Evolutionary conservation across 2,113 vertebrate genomes (phyloP).

Genomic region (Laterallus jamaicensis): DNA sequence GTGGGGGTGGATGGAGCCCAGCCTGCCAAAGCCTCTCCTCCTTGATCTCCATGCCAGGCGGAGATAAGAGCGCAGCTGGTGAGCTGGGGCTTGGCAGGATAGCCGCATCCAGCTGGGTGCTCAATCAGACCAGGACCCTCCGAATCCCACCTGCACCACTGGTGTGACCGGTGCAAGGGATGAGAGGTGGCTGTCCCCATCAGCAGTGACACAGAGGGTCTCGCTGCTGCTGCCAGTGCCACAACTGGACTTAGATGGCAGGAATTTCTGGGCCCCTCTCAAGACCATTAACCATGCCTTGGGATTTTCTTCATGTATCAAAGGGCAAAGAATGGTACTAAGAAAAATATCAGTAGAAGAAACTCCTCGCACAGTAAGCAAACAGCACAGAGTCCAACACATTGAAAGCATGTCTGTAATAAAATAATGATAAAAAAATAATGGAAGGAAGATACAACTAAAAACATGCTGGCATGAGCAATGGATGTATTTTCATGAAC

Average conservation of each 20-base stretch:
- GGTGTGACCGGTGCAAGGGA: rapidly evolving
- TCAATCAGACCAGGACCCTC: background rate
- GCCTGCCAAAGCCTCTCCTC: conserved; percentile 19
- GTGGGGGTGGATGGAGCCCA: background rate
- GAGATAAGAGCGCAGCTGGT: background rate
- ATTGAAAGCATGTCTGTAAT: conserved; percentile 9
- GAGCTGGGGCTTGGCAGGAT: background rate
- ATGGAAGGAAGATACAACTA: conserved; percentile 61
- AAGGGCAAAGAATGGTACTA: conserved; percentile 20
- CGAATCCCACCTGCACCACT: rapidly evolving
- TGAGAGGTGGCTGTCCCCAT: background rate
- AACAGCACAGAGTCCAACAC: conserved; percentile 3
- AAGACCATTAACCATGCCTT: background rate
- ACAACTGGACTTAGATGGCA: background rate
- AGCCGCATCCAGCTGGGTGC: background rate
- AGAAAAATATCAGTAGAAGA: conserved; percentile 8
- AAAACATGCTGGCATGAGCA: conserved; percentile 37
- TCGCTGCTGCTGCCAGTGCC: background rate
- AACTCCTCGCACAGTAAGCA: conserved; percentile 38
- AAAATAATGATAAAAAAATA: conserved; percentile 61
- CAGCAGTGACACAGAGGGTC: background rate
- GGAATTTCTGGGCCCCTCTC: background rate
- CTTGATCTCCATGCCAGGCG: background rate
- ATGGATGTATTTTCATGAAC: conserved; percentile 59
- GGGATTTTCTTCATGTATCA: conserved; percentile 34